Percentiles rank a stretch among this genome's conserved stretches.
These are phyloP conservation scores for Clistopyga incitator DNA, from an alignment of 2,888 invertebrate species.

Conservation along the genomic window DNA sequence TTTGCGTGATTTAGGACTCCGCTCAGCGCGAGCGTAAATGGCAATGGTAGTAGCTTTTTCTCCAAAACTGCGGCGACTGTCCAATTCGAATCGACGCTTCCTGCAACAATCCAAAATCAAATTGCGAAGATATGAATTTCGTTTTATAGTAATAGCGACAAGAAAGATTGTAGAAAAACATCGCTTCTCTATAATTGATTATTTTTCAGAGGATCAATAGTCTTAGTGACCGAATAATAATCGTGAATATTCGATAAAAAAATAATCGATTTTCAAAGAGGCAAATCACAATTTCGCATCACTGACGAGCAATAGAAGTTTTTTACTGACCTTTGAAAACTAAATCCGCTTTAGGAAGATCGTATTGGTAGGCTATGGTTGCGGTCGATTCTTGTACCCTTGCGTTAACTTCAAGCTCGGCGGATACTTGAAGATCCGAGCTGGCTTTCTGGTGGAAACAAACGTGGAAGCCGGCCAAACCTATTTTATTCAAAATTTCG, in stretches of 20 bases:
- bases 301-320: constrained; percentile 8
- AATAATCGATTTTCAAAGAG: background rate
- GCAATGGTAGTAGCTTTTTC: constrained; percentile 96
- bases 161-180: too few relatives aligned
- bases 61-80: constrained; percentile 96
- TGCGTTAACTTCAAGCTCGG: constrained; percentile 97
- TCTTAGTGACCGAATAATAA: too few relatives aligned
- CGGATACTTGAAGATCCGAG: constrained; percentile 96
- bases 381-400: constrained; percentile 96
- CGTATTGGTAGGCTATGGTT: constrained; percentile 97
- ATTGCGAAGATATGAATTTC: background rate
- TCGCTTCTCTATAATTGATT: too few relatives aligned
- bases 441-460: constrained; percentile 98
- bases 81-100: constrained; percentile 97
- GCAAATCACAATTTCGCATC: constrained; percentile 6
- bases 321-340: constrained; percentile 92
- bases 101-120: constrained; percentile 85
- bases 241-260: too few relatives aligned
- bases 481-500: constrained; percentile 78
- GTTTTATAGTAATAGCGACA: background rate
- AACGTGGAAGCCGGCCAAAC: constrained; percentile 92
- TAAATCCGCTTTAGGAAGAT: constrained; percentile 97
- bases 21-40: constrained; percentile 96
- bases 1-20: constrained; percentile 97
- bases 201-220: too few relatives aligned